Percentiles rank a stretch among this genome's conserved stretches.
These are phyloP conservation scores for Ormyrus rosae DNA, from an alignment of 2,888 invertebrate species.

Conservation along the genomic window DNA sequence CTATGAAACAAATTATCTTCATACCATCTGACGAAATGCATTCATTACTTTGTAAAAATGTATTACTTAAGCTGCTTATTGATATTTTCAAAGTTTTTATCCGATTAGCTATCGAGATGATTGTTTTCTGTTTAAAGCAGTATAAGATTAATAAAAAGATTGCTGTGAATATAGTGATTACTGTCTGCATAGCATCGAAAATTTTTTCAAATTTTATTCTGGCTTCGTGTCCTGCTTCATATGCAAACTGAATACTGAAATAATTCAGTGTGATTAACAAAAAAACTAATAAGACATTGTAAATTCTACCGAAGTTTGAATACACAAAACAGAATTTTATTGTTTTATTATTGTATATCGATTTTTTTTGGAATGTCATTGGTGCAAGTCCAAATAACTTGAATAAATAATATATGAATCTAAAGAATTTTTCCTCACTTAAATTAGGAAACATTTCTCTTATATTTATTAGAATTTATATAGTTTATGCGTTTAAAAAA, in stretches of 20 bases:
- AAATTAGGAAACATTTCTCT: no score
- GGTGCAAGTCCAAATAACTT: neutral
- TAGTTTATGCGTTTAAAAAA: no score
- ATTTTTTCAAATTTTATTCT: neutral
- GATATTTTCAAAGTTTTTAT: no score
- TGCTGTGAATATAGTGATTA: neutral
- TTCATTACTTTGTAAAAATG: neutral
- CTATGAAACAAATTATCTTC: neutral
- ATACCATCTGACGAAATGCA: neutral
- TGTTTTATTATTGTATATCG: no score
- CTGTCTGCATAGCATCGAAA: neutral
- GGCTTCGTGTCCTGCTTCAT: no score
- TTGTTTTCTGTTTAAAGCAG: neutral
- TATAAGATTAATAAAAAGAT: neutral
- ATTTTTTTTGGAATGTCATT: neutral
- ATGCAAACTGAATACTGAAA: neutral
- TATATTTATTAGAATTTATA: no score
- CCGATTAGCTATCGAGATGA: neutral
- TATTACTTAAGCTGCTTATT: neutral
- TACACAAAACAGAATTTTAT: neutral
- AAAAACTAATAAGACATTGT: neutral
- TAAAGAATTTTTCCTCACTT: no score
- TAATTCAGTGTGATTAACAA: neutral
- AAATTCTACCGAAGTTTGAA: slow-evolving; percentile 1
- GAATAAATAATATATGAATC: no score